A percentile compares a stretch with the other conserved stretches of the same genome.
Conservation (phyloP, 23 tunicate genomes). For the Trididemnum clinides region DNA sequence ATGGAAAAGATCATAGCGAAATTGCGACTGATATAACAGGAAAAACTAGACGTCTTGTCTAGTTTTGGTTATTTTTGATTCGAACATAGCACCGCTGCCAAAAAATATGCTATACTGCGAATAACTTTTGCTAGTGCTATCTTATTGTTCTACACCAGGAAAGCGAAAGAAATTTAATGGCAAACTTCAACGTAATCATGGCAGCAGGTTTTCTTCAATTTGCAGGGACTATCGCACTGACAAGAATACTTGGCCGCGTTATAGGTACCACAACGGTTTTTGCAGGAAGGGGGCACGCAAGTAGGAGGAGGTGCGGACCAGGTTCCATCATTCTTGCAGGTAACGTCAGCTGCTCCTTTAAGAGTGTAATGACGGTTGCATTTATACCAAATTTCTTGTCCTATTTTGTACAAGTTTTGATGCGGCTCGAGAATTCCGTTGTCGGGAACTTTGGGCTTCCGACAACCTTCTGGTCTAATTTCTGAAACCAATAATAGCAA, state of each 20-base stretch:
- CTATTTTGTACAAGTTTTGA: slow-evolving; percentile 1
- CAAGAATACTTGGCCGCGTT: neutral
- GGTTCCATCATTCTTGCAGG: slow-evolving; percentile 9
- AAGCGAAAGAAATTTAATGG: no score
- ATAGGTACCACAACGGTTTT: neutral
- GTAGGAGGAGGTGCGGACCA: neutral
- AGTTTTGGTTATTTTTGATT: no score
- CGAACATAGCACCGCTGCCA: no score
- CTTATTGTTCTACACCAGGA: no score
- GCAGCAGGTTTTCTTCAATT: neutral
- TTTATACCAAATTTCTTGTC: slow-evolving; percentile 35
- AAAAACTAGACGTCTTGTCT: no score
- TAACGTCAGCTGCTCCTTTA: neutral
- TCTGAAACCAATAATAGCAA: no score
- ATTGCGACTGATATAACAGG: no score
- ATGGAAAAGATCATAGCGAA: no score
- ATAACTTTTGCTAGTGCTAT: no score
- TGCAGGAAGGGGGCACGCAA: neutral
- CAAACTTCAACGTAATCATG: neutral
- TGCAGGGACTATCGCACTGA: neutral
- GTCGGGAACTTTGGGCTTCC: slow-evolving; percentile 12
- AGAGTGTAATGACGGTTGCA: slow-evolving; percentile 35
- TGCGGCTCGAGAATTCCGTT: slow-evolving; percentile 16
- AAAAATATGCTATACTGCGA: no score
- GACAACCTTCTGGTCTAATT: neutral